Base-by-base conservation (phyloP, 1,140 invertebrate genomes). In the Pseudobourletiella spinata region DNA sequence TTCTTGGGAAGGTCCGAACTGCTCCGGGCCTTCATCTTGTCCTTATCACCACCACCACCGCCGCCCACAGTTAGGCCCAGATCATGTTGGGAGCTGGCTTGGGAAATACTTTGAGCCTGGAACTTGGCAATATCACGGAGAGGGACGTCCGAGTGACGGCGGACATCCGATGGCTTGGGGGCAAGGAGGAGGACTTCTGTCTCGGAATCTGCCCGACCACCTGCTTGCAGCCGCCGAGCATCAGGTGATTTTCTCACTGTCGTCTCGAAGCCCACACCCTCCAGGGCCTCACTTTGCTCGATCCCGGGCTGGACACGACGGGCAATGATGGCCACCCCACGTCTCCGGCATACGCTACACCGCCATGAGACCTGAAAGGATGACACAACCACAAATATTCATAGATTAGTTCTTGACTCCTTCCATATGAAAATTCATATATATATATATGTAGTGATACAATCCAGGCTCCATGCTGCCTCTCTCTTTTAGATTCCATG, bases 71-170 rank as follows among this genome's bases (percentile, higher is more conserved):
- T 30, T 24, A 66, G 22, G 16, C 64, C 64, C 18, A 66, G 26
- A 30, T 69, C 64, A 48, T 69, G 54, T 25, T 69, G 65, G 46
- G 63, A 65, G 1, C 65, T 57, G 2, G 68, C 63, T 18, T 60
- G 4, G 29, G 59, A 60, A 48, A 67, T 60, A 6, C 25, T 28
- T 15, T 48, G 50, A 1, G 59, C 63, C 54, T 70, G 65, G 55
- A 70, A 70, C 51, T 70, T 70, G 46, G 58, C 57, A 60, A 70
- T 70, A 26, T 70, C 68, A 29, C 68, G 46, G 15, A 70, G 61
- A 28, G 68, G 68, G 15, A 70, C 68, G 28, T 70, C 68, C 16
- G 68, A 70, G 29, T 70, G 68, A 26, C 68, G 62, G 6, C 68
- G 68, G 26, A 70, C 68, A 44, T 70, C 68, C 16, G 59, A 63